These are phyloP conservation scores for Uropsilus gracilis DNA, from an alignment of 2,113 vertebrate species.

Conservation along the genomic window DNA sequence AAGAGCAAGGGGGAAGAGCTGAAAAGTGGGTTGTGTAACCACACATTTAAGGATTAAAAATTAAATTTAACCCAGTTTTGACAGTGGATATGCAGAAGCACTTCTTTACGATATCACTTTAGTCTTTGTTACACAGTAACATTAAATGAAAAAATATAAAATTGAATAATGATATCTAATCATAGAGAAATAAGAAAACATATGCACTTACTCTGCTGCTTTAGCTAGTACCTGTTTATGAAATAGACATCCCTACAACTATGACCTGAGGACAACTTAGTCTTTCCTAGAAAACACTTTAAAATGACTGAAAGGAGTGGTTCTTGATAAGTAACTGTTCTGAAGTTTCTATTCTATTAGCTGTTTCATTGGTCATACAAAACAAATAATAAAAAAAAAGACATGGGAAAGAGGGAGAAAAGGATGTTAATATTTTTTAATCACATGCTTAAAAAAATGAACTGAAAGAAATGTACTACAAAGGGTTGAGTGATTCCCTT, in stretches of 20 bases:
- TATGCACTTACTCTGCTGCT: background rate
- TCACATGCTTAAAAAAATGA: background rate
- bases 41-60: background rate
- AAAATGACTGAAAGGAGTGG: background rate
- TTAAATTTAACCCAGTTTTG: background rate
- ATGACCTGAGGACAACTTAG: background rate
- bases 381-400: background rate
- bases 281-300: background rate
- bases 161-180: background rate
- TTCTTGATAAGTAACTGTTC: background rate
- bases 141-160: background rate
- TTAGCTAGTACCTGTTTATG: background rate
- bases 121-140: background rate
- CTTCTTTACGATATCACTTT: conserved; percentile 24
- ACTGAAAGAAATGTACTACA: background rate
- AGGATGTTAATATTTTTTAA: background rate
- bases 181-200: background rate
- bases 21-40: background rate
- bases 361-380: background rate
- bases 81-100: background rate
- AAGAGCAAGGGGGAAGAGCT: background rate
- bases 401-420: background rate
- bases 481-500: background rate
- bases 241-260: background rate
- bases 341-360: background rate